Base-by-base conservation (phyloP, 2,113 vertebrate species). In the Aphelocoma coerulescens region DNA sequence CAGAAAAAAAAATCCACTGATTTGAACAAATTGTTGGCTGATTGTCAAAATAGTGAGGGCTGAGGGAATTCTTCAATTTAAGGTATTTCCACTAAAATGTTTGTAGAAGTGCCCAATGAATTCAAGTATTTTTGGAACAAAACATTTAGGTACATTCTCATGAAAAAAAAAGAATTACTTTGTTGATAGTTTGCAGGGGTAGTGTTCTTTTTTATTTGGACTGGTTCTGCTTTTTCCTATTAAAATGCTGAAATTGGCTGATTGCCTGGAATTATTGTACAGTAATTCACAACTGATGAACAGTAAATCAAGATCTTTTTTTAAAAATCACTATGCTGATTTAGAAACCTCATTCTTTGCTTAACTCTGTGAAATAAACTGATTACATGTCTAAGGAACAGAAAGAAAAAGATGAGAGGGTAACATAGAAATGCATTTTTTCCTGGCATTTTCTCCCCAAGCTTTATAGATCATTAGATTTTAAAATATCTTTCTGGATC, bases 1-100 rank as follows among this genome's bases (percentile, higher is more conserved):
- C 55, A 93, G 68, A n/a, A 95, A 94, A 93, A 93, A 92, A 93
- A 80, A 44, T 80, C 51, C 67, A 52, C n/a, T 83, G 28, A 24
- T 87, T 74, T 85, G 44, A 72, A 92, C 15, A 83, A 58, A 79
- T 30, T 46, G 11, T 73, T 83, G 58, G 18, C 39, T 81, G 71
- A 51, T 68, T 85, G 46, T 94, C 59, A 55, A 74, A 37, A 30
- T 61, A 73, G 59, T 51, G 33, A 83, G 16, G 21, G 69, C 65
- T 74, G 77, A 88, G 51, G 84, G 18, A 46, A 55, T 88, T 85
- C 22, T 59, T 91, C 35, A 80, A 3, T 77, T 90, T 18, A 35
- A 46, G 26, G 13, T 26, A 80, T 68, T 77, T 67, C 16, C 59
- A 78, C 32, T 77, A 16, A 94, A 71, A 62, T 67, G 21, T 35